Conservation (phyloP, 2,888 invertebrate genomes). For the Melinaea menophilus region DNA sequence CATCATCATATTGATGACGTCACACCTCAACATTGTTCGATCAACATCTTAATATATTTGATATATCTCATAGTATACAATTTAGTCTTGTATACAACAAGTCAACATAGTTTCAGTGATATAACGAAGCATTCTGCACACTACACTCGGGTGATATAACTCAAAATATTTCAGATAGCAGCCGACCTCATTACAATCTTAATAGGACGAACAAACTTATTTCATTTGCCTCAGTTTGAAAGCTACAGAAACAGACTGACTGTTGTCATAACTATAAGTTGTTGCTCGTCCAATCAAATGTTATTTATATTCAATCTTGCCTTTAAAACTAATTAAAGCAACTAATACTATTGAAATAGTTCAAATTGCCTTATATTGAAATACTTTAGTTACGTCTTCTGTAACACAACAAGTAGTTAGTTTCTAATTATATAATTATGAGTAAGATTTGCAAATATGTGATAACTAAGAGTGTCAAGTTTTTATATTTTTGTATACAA, state of each 20-base stretch:
- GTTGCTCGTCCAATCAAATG: conserved; percentile 10
- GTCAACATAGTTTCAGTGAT: background rate
- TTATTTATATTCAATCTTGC: conserved; percentile 9
- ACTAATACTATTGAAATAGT: background rate
- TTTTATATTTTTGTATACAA: too few species aligned
- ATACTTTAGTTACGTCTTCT: background rate
- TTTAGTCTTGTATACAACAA: too few species aligned
- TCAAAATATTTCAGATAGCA: too few species aligned
- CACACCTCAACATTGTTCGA: too few species aligned
- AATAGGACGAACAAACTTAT: too few species aligned
- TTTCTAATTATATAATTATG: background rate
- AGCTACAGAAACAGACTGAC: conserved; percentile 13
- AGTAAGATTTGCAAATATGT: background rate
- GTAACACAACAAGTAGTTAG: background rate
- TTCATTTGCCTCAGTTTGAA: too few species aligned
- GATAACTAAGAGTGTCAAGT: too few species aligned
- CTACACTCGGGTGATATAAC: too few species aligned
- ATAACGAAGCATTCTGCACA: background rate
- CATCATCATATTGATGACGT: too few species aligned
- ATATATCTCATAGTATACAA: too few species aligned
- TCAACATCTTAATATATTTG: too few species aligned
- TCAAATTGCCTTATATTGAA: background rate
- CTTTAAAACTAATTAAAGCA: background rate
- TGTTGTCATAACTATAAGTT: conserved; percentile 11
- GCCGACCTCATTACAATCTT: too few species aligned